Base-by-base conservation (phyloP, 2,888 invertebrate genomes). In the Lochmaea capreae region DNA sequence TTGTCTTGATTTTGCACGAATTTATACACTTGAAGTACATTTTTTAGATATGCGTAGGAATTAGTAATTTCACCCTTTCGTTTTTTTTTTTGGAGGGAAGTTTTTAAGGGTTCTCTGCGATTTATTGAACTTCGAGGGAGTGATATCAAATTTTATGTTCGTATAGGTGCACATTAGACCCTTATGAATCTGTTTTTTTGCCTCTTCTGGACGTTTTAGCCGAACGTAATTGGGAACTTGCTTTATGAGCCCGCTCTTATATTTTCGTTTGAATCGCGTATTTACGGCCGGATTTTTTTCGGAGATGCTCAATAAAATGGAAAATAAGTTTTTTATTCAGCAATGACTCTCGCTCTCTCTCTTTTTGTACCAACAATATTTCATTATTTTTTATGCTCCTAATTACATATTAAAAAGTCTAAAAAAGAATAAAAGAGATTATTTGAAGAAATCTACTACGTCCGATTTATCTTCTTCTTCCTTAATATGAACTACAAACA, bases 51-150 rank as follows among this genome's bases (percentile, higher is more conserved):
- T 73, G 67, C 58, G 72, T 74, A 67, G 75, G 73, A 73, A 80
- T 81, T 80, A 81, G 79, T 81, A 81, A 82, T 82, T 82, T 82
- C 78, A 79, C 80, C 80, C 81, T 79, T 80, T 78, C 76, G 74
- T 72, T 79, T 39, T 39, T 80, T 80, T 80, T 80, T 80, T 76
- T 76, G 76, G 77, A 75, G 74, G 77, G 70, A 76, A 73, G 75
- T 75, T 74, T 79, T 78, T 79, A 77, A 79, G 77, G 80, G 79
- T 72, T 74, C 72, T 63, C 69, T 68, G 75, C 77, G 76, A 81
- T 80, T 81, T 81, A 80, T 80, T 79, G 80, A 80, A 81, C 80
- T 80, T 72, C 71, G 71, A 71, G 76, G 73, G 75, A 69, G 74
- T 71, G 70, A 75, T 71, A 74, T 76, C 77, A 73, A 76, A 76